Percentiles rank a stretch among this genome's conserved stretches.
These are phyloP conservation scores for Circaetus gallicus DNA, from an alignment of 2,113 vertebrate genomes.

Conservation along the genomic window DNA sequence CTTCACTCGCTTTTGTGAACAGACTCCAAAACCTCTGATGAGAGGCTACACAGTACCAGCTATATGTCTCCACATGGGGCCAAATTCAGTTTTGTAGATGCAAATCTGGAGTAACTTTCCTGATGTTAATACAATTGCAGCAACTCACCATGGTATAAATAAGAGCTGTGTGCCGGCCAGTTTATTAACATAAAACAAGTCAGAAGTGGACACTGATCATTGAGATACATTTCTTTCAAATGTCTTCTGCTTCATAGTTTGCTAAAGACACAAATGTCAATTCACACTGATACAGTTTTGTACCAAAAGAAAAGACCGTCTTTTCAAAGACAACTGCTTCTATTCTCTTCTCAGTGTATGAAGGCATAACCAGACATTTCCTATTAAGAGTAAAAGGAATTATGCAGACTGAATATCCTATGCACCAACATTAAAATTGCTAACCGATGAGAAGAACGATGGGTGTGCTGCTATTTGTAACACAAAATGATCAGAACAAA, in stretches of 20 bases:
- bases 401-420: slow-evolving; percentile 25
- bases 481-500: slow-evolving; percentile 48
- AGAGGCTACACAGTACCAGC: neutral
- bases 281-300: neutral
- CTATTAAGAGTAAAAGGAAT: slow-evolving; percentile 2
- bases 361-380: slow-evolving; percentile 4
- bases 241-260: neutral
- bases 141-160: neutral
- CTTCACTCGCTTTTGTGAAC: neutral
- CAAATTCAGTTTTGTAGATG: neutral
- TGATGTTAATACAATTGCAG: neutral
- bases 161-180: neutral
- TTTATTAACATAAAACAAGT: neutral
- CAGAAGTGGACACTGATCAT: neutral
- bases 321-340: slow-evolving; percentile 2
- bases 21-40: neutral
- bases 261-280: neutral
- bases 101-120: neutral
- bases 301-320: neutral
- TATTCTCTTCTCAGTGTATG: neutral
- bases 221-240: neutral
- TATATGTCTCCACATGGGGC: neutral
- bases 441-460: neutral
- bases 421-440: slow-evolving; percentile 31
- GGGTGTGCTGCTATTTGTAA: slow-evolving; percentile 52